phyloP scores from a whole-genome alignment of 2,797 vertebrate genomes.

The Chelonia mydas region DNA sequence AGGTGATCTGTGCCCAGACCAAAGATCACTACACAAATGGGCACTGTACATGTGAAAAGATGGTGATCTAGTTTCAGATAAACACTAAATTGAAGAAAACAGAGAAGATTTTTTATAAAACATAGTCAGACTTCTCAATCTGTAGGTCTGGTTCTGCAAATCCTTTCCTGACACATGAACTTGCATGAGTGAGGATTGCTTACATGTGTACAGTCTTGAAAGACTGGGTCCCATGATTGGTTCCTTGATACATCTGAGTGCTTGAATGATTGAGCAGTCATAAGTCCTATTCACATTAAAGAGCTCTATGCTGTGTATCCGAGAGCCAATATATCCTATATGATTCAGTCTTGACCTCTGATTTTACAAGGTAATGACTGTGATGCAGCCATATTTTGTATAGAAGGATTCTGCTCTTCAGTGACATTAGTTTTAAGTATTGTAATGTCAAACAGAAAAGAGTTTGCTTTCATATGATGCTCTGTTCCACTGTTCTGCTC shows the following conservation, averaged over 20 bases:
- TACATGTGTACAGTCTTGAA: background rate
- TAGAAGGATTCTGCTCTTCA: background rate
- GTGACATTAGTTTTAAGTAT: background rate
- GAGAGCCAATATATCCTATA: background rate
- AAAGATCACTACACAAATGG: background rate
- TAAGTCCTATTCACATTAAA: background rate
- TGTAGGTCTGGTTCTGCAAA: background rate
- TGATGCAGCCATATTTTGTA: background rate
- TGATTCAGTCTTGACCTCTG: background rate
- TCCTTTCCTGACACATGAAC: background rate
- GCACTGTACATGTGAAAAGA: accelerated
- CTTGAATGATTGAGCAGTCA: background rate
- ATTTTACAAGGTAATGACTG: background rate
- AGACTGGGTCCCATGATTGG: background rate
- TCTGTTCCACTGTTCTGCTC: background rate
- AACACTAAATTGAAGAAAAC: background rate
- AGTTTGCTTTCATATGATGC: background rate
- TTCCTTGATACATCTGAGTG: background rate
- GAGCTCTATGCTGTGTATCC: background rate
- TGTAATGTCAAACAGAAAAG: background rate
- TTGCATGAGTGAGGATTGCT: accelerated
- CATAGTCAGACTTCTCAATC: background rate
- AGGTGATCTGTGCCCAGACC: background rate
- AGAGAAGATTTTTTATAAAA: background rate
- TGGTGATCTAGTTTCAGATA: background rate